These are phyloP conservation scores for Mus pahari DNA, from an alignment of 2,113 vertebrate genomes.

Conservation along the genomic window DNA sequence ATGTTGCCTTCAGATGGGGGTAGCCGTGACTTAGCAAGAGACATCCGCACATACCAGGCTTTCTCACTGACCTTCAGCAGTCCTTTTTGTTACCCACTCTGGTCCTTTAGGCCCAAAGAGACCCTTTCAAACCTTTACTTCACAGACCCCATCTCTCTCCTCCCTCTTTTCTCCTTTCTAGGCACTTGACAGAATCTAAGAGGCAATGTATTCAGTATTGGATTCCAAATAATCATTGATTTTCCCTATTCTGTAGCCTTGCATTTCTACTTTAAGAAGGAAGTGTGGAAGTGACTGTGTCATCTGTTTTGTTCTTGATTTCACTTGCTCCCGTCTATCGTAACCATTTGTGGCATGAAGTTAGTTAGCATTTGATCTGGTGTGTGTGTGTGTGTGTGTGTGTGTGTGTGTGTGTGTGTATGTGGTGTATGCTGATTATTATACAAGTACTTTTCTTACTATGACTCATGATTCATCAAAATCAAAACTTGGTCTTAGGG, in stretches of 20 bases:
- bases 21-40: not conserved
- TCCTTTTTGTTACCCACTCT: not conserved
- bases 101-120: not conserved
- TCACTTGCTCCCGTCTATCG: not conserved
- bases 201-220: not conserved
- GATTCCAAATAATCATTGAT: not conserved
- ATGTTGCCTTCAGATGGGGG: not conserved
- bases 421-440: not conserved
- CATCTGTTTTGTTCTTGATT: not conserved
- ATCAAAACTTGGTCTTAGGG: not conserved
- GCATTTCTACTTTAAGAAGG: not conserved
- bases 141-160: not conserved
- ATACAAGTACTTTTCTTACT: slow-evolving; percentile 23
- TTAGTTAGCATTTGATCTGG: not conserved
- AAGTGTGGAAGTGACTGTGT: not conserved
- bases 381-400: not conserved
- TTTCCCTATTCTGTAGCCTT: not conserved
- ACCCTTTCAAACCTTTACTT: not conserved
- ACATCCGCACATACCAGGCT: not conserved
- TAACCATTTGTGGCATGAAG: not conserved
- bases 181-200: not conserved
- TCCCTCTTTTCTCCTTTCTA: not conserved
- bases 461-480: not conserved
- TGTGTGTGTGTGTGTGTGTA: not conserved
- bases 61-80: not conserved